These are phyloP conservation scores for Micrasema minimum DNA, from an alignment of 1,140 invertebrate genomes.

Conservation along the genomic window DNA sequence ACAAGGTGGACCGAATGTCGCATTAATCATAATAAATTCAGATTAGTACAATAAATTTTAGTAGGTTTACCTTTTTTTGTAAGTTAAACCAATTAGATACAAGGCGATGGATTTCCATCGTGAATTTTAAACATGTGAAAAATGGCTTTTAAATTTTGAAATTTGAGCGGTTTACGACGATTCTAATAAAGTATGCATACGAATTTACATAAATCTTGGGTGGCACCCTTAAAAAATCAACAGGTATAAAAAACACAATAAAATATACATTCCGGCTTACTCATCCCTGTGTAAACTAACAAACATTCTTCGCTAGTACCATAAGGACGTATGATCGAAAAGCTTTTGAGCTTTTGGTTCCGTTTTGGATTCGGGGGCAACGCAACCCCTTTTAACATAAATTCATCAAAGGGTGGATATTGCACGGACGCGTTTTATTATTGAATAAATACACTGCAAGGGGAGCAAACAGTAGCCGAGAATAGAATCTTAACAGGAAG, in stretches of 20 bases:
- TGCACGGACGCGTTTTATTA: conserved; percentile 36
- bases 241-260: conserved; percentile 52
- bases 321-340: conserved; percentile 12
- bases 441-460: conserved; percentile 29
- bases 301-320: neutral
- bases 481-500: conserved; percentile 24
- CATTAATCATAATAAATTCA: too few species aligned
- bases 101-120: neutral
- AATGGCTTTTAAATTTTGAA: neutral
- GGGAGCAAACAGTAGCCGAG: conserved; percentile 11
- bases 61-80: too few species aligned
- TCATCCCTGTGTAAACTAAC: conserved; percentile 51
- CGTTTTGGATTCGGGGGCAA: conserved; percentile 2
- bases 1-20: too few species aligned
- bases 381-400: conserved; percentile 31
- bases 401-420: conserved; percentile 29
- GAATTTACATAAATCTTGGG: conserved; percentile 27
- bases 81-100: neutral
- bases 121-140: conserved; percentile 3
- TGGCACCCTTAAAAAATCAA: conserved; percentile 41
- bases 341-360: neutral
- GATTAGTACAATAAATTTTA: too few species aligned
- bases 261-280: conserved; percentile 47
- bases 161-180: neutral
- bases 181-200: conserved; percentile 27